Conservation (phyloP, 2,113 vertebrate species). For the Austrofundulus limnaeus region DNA sequence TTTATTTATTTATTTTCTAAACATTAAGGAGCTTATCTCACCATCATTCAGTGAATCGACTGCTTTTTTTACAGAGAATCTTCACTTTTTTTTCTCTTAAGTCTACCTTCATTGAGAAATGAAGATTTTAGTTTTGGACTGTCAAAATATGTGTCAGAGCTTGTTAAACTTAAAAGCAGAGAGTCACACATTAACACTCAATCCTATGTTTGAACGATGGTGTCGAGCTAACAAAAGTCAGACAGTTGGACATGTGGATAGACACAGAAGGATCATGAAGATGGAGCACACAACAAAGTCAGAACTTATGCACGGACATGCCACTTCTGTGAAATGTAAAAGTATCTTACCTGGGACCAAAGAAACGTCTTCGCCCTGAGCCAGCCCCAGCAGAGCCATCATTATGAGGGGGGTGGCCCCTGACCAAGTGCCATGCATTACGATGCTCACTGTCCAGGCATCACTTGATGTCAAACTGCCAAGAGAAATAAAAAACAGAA, state of each 20-base stretch:
- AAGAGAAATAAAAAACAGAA: conserved; percentile 18
- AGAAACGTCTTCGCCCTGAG: conserved; percentile 77
- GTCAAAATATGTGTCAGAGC: not conserved
- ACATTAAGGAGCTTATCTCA: not conserved
- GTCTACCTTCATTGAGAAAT: not conserved
- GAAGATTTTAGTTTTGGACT: not conserved
- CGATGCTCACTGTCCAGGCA: conserved; percentile 84
- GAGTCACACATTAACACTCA: not conserved
- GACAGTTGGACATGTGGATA: conserved; percentile 38
- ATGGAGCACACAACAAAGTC: conserved; percentile 24
- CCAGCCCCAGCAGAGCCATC: conserved; percentile 79
- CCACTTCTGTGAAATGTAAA: not conserved
- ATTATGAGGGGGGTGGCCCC: conserved; percentile 81
- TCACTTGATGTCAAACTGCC: conserved; percentile 77
- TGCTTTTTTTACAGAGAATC: too few relatives aligned
- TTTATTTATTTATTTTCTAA: too few relatives aligned
- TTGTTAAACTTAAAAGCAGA: not conserved
- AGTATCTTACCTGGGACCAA: conserved; percentile 87
- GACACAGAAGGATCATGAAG: conserved; percentile 26
- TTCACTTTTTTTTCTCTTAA: too few relatives aligned
- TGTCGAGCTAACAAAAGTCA: conserved; percentile 49
- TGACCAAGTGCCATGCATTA: conserved; percentile 85
- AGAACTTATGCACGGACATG: conserved; percentile 26
- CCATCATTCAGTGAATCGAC: not conserved
- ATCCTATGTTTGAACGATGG: not conserved